Base-by-base conservation (phyloP, 2,888 invertebrate genomes). In the Exephanes ischioxanthus region DNA sequence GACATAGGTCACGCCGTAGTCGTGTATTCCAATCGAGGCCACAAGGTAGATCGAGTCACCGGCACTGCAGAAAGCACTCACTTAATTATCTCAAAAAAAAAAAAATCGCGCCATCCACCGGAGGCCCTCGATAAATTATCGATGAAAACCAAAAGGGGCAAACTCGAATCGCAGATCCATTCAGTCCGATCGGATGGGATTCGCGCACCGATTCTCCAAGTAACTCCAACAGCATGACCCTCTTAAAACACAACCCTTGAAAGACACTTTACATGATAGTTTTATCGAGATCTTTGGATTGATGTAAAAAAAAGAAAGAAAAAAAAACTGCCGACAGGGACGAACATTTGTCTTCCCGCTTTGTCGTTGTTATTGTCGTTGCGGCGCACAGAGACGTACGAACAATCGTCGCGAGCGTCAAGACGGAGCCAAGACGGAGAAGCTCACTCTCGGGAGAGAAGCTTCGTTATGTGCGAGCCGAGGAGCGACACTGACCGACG, bases 401-500 rank as follows among this genome's bases (percentile, higher is more conserved):
- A 51, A 33, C 7, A 14, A 45, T 48, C 37, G 37, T 70, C 30
- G 37, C 22, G 51, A 45, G 53, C 16, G 16, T n/a, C 30, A 16
- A 26, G 73, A 37, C 41, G 33, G 45, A 63, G 51, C 45, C 55
- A 68, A 63, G 61, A 53, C 53, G n/a, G 53, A 45, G 53, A 55
- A 68, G 30, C 67, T 55, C 51, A 16, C n/a, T 22, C 22, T 22
- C 58, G 58, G 58, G 58, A 37, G 72, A 41, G 19, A 81, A 86
- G 79, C 77, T 89, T 80, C 73, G 87, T 58, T 87, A 86, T 72
- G 85, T 77, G 68, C 83, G 85, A 88, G 85, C 86, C 83, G 84
- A 84, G 83, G 84, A 86, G 79, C 86, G 86, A 87, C 87, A 89
- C 85, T 87, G 89, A 84, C 87, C 87, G 85, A 88, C 87, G 88